Evolutionary conservation across 2,888 invertebrate genomes (phyloP).

Genomic region (Acrobeloides nanus): DNA sequence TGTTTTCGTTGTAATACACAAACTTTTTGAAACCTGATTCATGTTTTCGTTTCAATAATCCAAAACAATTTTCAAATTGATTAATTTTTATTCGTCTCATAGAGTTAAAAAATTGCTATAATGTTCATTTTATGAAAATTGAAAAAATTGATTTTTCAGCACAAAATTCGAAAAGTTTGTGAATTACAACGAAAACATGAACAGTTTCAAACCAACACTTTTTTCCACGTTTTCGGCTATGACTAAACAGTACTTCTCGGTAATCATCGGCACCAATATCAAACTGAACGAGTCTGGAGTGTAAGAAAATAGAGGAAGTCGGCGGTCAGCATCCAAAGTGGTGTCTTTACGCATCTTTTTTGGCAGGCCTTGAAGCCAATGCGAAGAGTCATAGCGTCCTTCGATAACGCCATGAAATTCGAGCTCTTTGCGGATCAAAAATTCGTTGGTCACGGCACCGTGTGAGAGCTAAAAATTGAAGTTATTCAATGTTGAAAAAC

Average conservation of each 20-base stretch:
- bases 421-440: slow-evolving; percentile 41
- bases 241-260: slow-evolving; percentile 73
- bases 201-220: neutral
- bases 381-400: slow-evolving; percentile 2
- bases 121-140: too few species aligned
- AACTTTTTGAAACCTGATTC: too few species aligned
- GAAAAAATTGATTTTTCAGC: neutral
- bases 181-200: neutral
- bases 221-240: too few species aligned
- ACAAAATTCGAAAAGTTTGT: neutral
- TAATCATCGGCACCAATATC: slow-evolving; percentile 88
- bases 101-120: too few species aligned
- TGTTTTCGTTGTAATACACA: too few species aligned
- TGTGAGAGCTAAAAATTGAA: slow-evolving; percentile 44
- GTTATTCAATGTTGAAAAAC: neutral
- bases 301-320: slow-evolving; percentile 83
- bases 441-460: slow-evolving; percentile 52
- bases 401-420: slow-evolving; percentile 30
- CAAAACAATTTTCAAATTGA: too few species aligned
- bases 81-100: too few species aligned
- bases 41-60: too few species aligned
- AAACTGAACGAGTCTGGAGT: slow-evolving; percentile 89
- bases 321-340: slow-evolving; percentile 65
- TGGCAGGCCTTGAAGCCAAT: neutral
- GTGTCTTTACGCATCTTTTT: slow-evolving; percentile 13